These are phyloP conservation scores for Cephus cinctus DNA, from an alignment of 1,140 invertebrate species.

Conservation along the genomic window DNA sequence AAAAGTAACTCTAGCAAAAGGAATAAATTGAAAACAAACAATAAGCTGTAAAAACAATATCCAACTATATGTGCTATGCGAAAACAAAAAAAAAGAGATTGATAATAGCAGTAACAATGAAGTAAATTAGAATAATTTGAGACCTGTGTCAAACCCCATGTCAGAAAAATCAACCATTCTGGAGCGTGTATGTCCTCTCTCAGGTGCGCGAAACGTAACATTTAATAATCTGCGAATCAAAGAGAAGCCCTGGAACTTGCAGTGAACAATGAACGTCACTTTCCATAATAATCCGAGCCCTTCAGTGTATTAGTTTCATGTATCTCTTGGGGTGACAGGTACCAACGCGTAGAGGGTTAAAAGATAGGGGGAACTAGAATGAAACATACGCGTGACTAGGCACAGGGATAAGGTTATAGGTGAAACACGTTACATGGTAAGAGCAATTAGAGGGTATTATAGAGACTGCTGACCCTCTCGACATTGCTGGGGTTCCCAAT, in stretches of 20 bases:
- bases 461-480: slow-evolving; percentile 23
- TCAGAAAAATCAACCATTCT: too few species aligned
- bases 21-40: too few species aligned
- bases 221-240: slow-evolving; percentile 45
- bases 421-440: slow-evolving; percentile 33
- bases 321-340: slow-evolving; percentile 48
- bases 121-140: background rate
- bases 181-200: slow-evolving; percentile 23
- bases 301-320: slow-evolving; percentile 20
- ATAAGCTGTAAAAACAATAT: too few species aligned
- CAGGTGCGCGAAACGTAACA: slow-evolving; percentile 33
- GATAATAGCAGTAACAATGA: too few species aligned
- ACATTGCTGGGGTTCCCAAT: background rate
- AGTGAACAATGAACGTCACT: slow-evolving; percentile 33
- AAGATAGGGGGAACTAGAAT: slow-evolving; percentile 26
- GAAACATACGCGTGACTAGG: slow-evolving; percentile 42
- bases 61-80: too few species aligned
- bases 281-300: slow-evolving; percentile 25
- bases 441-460: slow-evolving; percentile 50
- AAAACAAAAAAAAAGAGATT: too few species aligned
- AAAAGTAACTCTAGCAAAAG: too few species aligned
- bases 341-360: slow-evolving; percentile 38
- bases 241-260: slow-evolving; percentile 29
- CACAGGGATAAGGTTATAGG: slow-evolving; percentile 23
- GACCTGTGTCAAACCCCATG: too few species aligned